phyloP scores from a whole-genome alignment of 2,113 vertebrate genomes.

The Lagopus leucura region DNA sequence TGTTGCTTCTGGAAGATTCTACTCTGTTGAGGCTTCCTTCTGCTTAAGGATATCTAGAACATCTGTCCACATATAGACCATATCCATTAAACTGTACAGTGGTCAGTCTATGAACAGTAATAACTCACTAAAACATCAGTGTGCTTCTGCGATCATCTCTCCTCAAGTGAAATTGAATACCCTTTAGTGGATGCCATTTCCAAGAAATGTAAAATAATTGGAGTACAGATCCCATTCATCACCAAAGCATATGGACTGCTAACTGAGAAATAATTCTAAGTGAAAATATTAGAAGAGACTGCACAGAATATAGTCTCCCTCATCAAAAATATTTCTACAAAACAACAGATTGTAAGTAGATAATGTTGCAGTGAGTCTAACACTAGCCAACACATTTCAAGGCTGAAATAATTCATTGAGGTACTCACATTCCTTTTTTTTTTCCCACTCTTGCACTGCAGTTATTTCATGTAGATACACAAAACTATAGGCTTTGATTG shows the following conservation, averaged over 20 bases:
- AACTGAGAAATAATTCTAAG: not conserved
- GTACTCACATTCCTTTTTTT: constrained; percentile 46
- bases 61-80: not conserved
- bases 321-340: constrained; percentile 52
- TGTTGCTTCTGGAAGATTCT: not conserved
- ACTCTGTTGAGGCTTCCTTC: not conserved
- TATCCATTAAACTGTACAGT: not conserved
- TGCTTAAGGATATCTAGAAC: not conserved
- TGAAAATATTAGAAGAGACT: not conserved
- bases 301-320: not conserved
- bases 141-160: not conserved
- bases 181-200: not conserved
- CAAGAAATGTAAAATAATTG: not conserved
- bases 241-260: not conserved
- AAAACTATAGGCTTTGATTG: constrained; percentile 39
- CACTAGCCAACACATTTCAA: constrained; percentile 55
- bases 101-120: not conserved
- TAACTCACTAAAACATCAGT: not conserved
- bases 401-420: constrained; percentile 28
- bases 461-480: constrained; percentile 36
- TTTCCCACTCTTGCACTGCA: not conserved
- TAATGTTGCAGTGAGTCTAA: constrained; percentile 27
- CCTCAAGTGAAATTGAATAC: not conserved
- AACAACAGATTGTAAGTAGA: not conserved
- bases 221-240: rapidly evolving